phyloP scores from a whole-genome alignment of 2,797 vertebrate genomes.

The Varecia variegata region DNA sequence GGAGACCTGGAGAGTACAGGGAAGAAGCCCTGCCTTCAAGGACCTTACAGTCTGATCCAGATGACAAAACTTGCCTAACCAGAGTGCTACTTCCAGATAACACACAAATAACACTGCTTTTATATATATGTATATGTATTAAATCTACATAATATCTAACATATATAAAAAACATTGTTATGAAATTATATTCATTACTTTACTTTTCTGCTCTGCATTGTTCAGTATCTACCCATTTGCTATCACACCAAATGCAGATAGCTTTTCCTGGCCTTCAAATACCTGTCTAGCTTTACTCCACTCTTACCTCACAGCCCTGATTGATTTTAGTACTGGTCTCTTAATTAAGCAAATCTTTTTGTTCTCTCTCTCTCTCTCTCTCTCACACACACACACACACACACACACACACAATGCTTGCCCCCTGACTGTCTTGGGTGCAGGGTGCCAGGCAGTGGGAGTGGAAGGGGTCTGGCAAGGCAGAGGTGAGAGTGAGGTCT shows the following conservation, averaged over 20 bases:
- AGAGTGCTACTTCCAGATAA: not conserved
- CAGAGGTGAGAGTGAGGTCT: not conserved
- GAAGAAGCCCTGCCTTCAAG: not conserved
- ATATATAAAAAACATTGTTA: not conserved
- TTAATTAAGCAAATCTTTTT: not conserved
- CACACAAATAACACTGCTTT: not conserved
- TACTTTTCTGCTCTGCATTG: not conserved
- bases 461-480: not conserved
- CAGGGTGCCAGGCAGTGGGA: not conserved
- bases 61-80: not conserved
- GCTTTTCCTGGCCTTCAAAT: not conserved
- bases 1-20: not conserved
- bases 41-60: not conserved
- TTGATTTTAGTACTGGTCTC: not conserved
- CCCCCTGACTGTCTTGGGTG: not conserved
- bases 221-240: not conserved
- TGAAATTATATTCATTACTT: not conserved
- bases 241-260: not conserved
- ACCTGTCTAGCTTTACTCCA: not conserved
- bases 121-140: not conserved
- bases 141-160: not conserved
- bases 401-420: not conserved
- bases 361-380: not conserved
- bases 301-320: not conserved
- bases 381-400: not conserved